Evolutionary conservation across 2,888 invertebrate species (phyloP).

Genomic region (Ligdia adustata): DNA sequence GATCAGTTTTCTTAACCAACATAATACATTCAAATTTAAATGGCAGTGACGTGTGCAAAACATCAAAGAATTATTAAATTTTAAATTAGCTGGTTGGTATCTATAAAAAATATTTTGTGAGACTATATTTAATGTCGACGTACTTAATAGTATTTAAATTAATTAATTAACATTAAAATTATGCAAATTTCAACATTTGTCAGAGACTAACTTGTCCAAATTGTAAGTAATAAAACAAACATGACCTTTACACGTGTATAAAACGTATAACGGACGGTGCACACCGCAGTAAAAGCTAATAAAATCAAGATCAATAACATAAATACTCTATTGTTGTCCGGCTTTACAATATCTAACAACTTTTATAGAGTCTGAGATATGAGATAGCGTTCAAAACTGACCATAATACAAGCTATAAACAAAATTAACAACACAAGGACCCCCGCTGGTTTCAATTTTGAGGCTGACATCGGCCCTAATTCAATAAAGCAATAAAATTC

Average conservation of each 20-base stretch:
- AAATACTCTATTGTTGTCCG: constrained; percentile 75
- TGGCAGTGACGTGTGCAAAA: no score
- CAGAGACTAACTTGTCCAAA: constrained; percentile 21
- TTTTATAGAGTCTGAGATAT: constrained; percentile 74
- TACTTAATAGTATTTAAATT: constrained; percentile 45
- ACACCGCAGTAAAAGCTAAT: constrained; percentile 51
- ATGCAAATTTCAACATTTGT: constrained; percentile 26
- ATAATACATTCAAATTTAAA: no score
- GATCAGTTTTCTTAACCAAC: no score
- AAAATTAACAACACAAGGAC: constrained; percentile 82
- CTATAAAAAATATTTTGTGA: no score
- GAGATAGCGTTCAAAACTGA: constrained; percentile 77
- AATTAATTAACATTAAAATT: constrained; percentile 33
- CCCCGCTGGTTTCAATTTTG: constrained; percentile 83
- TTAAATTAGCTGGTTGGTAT: no score
- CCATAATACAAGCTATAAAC: constrained; percentile 82
- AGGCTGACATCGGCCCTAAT: constrained; percentile 82
- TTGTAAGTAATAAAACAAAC: constrained; percentile 40
- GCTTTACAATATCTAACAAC: constrained; percentile 70
- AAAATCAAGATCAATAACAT: constrained; percentile 77
- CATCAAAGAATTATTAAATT: no score
- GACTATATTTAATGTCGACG: no score
- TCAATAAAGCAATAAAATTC: constrained; percentile 85
- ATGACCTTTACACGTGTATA: constrained; percentile 34
- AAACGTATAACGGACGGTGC: constrained; percentile 40